Evolutionary conservation across 1,140 invertebrate genomes (phyloP).

Genomic region (Ruditapes philippinarum): DNA sequence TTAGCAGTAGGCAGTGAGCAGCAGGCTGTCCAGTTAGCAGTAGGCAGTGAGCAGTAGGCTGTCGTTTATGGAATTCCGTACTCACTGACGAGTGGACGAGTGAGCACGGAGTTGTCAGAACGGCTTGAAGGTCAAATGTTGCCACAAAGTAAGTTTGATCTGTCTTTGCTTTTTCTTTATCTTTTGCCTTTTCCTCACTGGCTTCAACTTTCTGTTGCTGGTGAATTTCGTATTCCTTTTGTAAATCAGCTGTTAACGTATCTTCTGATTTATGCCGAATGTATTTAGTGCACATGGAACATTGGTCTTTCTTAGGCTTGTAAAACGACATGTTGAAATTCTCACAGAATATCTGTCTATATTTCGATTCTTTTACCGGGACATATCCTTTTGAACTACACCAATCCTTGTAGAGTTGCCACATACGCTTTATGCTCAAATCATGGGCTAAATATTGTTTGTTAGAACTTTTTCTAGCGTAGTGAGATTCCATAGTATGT

Average conservation of each 20-base stretch:
- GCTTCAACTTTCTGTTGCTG: neutral
- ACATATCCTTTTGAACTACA: neutral
- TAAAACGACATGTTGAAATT: conserved; percentile 12
- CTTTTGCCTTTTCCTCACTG: conserved; percentile 12
- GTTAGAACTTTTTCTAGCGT: neutral
- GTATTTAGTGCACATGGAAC: conserved; percentile 1
- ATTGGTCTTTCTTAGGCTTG: conserved; percentile 39
- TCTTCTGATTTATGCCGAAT: neutral
- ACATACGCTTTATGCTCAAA: conserved; percentile 17
- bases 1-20: no score
- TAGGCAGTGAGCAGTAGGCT: no score
- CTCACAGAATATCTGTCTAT: conserved; percentile 34
- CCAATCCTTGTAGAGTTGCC: neutral
- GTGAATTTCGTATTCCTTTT: neutral
- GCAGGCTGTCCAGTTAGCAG: no score
- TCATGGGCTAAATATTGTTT: neutral
- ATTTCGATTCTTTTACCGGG: neutral
- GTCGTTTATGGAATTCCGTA: no score
- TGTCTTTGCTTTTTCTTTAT: conserved; percentile 17
- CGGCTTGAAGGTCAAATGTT: conserved; percentile 52
- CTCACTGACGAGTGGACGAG: conserved; percentile 9
- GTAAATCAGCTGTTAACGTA: neutral
- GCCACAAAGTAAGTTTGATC: neutral
- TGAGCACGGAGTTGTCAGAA: conserved; percentile 36
- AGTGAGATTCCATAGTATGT: conserved; percentile 26